Evolutionary conservation across 2,888 invertebrate genomes (phyloP).

Genomic region (Hermaeophaga mercurialis): DNA sequence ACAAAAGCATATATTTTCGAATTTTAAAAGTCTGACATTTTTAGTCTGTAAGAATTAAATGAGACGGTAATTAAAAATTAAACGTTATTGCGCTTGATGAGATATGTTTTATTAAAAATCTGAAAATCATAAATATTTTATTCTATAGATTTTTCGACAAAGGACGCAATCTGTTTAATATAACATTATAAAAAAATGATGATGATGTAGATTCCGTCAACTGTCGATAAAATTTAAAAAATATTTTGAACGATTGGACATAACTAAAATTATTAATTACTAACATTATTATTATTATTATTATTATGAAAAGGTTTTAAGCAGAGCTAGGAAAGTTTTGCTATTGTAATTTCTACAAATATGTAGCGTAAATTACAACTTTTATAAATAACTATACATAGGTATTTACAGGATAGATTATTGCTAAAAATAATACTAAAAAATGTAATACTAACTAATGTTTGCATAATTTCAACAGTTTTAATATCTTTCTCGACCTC

Average conservation of each 20-base stretch:
- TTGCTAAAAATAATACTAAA: constrained; percentile 33
- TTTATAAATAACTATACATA: constrained; percentile 58
- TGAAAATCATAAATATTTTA: constrained; percentile 22
- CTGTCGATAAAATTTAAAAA: constrained; percentile 8
- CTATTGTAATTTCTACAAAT: constrained; percentile 44
- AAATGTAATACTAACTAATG: constrained; percentile 2
- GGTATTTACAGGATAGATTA: constrained; percentile 56
- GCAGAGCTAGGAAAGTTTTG: constrained; percentile 39
- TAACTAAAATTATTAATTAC: constrained; percentile 10
- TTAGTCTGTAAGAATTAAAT: neutral
- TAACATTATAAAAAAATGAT: no score
- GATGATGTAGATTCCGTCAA: neutral
- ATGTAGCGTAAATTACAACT: constrained; percentile 46
- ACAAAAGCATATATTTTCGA: constrained; percentile 29
- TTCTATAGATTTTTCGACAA: neutral
- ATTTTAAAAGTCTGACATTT: constrained; percentile 23
- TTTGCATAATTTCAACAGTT: constrained; percentile 8
- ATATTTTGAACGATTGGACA: constrained; percentile 15
- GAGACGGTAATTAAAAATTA: neutral
- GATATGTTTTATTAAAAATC: constrained; percentile 49
- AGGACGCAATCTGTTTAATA: neutral
- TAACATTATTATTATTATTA: constrained; percentile 15
- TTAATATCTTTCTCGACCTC: neutral
- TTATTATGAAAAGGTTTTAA: constrained; percentile 36
- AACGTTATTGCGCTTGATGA: constrained; percentile 47